Base-by-base conservation (phyloP, 1,140 invertebrate species). In the Sarcophaga bullata region DNA sequence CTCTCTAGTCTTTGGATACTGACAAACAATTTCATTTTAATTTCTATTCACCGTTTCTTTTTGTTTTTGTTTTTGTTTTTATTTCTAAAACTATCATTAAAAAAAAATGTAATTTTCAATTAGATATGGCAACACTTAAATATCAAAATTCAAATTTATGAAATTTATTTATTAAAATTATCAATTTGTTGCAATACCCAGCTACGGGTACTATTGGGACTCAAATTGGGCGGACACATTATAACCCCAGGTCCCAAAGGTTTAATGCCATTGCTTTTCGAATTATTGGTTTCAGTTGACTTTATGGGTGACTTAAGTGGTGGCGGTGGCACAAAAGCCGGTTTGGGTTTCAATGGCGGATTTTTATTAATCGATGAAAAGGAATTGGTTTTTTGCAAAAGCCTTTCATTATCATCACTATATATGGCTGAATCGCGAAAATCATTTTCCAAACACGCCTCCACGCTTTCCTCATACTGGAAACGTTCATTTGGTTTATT, bases 351-450 rank as follows among this genome's bases (percentile, higher is more conserved):
- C 4, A 85, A 50, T 13, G 78, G 84, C 13, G 84, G 86, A n/a
- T 48, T 85, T 85, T 0, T 84, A 84, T 8, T 85, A 85, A 37
- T 85, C 84, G 73, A 15, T 8, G 85, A 86, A 4, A 85, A 86
- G 6, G 88, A 87, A n/a, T 85, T 86, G 11, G 86, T 85, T 25
- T 84, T 84, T 47, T 88, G 86, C 0, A 54, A 50, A 54, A 87
- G 86, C 73, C 86, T 88, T 80, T 82, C 94, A 92, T 94, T 94
- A 19, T 91, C 92, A 84, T 96, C 95, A 80, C 95, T 96, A 85
- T 96, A 96, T 86, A 96, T 95, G 85, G 95, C 95, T 85, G 95
- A 96, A 88, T 96, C 95, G 85, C 95, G 92, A 86, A 95, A 95
- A 81, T 94, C 93, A 85, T 93, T 92, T 86, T 88, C 90, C 84